Base-by-base conservation (phyloP, 2,888 invertebrate species). In the Hypena proboscidalis region DNA sequence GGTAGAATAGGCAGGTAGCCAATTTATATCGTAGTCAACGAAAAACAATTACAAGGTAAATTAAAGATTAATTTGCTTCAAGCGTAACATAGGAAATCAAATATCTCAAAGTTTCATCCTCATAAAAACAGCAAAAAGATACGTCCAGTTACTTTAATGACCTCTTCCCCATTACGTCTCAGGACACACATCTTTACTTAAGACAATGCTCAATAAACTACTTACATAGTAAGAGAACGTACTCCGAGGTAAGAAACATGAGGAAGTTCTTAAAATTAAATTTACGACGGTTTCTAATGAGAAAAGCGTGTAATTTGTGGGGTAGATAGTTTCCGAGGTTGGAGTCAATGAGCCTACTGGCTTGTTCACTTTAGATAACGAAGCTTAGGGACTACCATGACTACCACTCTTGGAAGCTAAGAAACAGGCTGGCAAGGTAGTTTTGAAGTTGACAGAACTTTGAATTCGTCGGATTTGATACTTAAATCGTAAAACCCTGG, bases 271-370 rank as follows among this genome's bases (percentile, higher is more conserved):
- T 30, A 42, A 37, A 19, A 29, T 7, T 6, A 23, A 21, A 32
- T 45, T 40, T 27, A 57, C 40, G 41, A 29, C 29, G 37, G 36
- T 21, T 25, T 27, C 13, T 58, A 49, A 46, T 25, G 31, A 46
- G 58, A 41, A 49, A 54, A 33, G 10, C 46, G 27, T 38, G 45
- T 46, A 41, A 31, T 20, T 32, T 10, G 21, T 31, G 19, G 2
- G 29, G 2, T 5, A 20, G 7, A 20, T 11, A n/a, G 11, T 10
- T 31, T 31, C 5, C 7, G 19, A 1, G 6, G 4, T 7, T 1
- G 5, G 4, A n/a, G 14, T 11, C 8, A 8, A 17, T 5, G 17
- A 6, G 1, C 4, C 29, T 17, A 29, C 11, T 2, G 5, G 2
- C 29, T 17, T 4, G 27, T 14, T 15, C n/a, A n/a, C n/a, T n/a